Evolutionary conservation across 2,888 invertebrate genomes (phyloP).

Genomic region (Trissolcus japonicus): DNA sequence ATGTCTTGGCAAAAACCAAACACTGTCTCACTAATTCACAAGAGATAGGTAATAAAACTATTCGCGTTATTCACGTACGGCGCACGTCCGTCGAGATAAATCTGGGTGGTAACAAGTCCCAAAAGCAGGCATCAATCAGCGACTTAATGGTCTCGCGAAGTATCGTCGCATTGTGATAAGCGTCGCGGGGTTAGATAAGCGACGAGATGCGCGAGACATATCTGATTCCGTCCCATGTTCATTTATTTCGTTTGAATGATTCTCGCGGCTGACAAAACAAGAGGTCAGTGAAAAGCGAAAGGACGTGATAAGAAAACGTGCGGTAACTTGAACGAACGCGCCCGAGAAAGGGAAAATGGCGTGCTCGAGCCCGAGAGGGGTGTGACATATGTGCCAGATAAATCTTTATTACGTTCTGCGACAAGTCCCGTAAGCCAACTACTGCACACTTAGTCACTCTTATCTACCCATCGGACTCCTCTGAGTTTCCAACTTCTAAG

Average conservation of each 20-base stretch:
- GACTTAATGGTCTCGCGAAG: constrained; percentile 40
- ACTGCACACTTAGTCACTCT: constrained; percentile 58
- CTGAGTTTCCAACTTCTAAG: constrained; percentile 56
- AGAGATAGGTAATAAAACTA: not conserved
- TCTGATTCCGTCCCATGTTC: constrained; percentile 31
- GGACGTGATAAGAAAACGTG: constrained; percentile 31
- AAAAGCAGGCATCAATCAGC: constrained; percentile 42
- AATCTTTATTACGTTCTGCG: constrained; percentile 59
- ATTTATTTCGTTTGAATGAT: constrained; percentile 42
- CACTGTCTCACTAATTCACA: not conserved
- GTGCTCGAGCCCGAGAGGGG: constrained; percentile 42
- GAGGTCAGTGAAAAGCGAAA: constrained; percentile 42
- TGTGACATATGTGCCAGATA: constrained; percentile 57
- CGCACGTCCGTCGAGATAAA: not conserved
- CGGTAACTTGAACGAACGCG: constrained; percentile 34
- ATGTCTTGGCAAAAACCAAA: not conserved
- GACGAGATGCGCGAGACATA: constrained; percentile 14
- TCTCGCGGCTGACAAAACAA: constrained; percentile 34
- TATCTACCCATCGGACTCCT: constrained; percentile 58
- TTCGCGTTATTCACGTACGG: not conserved
- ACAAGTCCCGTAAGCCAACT: constrained; percentile 59
- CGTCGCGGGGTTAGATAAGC: constrained; percentile 14
- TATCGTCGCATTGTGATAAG: constrained; percentile 23
- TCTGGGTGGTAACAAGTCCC: constrained; percentile 16
- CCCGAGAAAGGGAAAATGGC: constrained; percentile 53